phyloP scores from a whole-genome alignment of 2,113 vertebrate genomes.

The Thinocorus orbignyianus region DNA sequence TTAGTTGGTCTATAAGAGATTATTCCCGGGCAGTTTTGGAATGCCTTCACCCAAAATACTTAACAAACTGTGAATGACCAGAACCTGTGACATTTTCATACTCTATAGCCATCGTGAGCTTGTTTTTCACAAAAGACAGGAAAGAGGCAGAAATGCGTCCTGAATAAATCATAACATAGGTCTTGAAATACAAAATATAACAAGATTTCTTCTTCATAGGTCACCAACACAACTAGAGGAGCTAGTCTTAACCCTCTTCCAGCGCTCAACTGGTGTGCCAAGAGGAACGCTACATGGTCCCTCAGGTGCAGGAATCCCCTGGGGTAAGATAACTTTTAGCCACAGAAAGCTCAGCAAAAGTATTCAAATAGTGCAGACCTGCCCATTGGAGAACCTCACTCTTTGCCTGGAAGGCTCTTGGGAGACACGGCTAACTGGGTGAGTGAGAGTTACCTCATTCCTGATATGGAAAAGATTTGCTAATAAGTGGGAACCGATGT shows the following conservation, averaged over 20 bases:
- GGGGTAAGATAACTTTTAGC: conserved; percentile 24
- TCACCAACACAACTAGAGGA: not conserved
- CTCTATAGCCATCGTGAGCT: not conserved
- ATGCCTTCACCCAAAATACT: not conserved
- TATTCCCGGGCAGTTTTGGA: not conserved
- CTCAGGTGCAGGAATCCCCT: not conserved
- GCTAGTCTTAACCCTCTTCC: not conserved
- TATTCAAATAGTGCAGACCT: conserved; percentile 40
- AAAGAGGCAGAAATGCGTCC: not conserved
- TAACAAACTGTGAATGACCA: not conserved
- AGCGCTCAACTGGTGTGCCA: not conserved
- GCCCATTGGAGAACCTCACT: not conserved
- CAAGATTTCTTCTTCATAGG: not conserved
- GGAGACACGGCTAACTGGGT: conserved; percentile 16
- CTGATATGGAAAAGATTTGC: conserved; percentile 14
- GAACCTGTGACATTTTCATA: not conserved
- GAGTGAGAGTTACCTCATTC: conserved; percentile 36
- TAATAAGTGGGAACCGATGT: not conserved
- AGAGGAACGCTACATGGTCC: not conserved
- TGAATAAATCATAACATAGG: not conserved
- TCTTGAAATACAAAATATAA: not conserved
- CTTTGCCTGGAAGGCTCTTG: conserved; percentile 30
- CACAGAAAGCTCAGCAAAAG: not conserved
- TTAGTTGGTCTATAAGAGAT: not conserved
- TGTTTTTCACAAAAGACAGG: not conserved